These are phyloP conservation scores for Loris lydekkerianus DNA, from an alignment of 2,797 vertebrate genomes.

Conservation along the genomic window DNA sequence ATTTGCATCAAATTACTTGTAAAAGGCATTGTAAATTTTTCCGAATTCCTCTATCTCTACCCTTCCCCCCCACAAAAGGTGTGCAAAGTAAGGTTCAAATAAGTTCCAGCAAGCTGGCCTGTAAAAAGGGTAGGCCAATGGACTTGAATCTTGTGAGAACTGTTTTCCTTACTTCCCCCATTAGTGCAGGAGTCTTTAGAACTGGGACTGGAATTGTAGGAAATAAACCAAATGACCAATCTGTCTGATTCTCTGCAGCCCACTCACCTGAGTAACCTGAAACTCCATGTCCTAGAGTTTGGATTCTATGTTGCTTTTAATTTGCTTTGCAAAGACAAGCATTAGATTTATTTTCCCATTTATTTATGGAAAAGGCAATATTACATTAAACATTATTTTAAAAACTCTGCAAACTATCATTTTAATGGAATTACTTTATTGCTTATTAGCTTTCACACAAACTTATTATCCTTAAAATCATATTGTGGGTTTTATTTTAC, in stretches of 20 bases:
- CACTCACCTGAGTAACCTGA: background rate
- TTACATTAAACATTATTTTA: background rate
- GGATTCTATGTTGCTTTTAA: background rate
- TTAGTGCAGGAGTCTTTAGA: constrained; percentile 11
- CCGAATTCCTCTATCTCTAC: background rate
- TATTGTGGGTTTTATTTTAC: background rate
- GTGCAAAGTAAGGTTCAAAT: constrained; percentile 28
- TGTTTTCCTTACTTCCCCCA: background rate
- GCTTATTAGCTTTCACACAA: constrained; percentile 36
- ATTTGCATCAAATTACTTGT: background rate
- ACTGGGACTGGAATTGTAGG: background rate
- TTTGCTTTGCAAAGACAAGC: constrained; percentile 6
- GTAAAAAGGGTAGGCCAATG: background rate
- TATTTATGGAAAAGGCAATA: constrained; percentile 55
- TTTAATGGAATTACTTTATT: constrained; percentile 52
- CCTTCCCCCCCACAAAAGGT: background rate
- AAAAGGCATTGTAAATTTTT: constrained; percentile 28
- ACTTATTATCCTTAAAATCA: constrained; percentile 24
- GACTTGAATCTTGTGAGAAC: background rate
- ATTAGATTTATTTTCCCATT: constrained; percentile 46
- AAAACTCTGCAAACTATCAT: background rate
- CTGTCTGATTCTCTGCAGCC: background rate
- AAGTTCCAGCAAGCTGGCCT: background rate
- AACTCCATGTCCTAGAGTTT: background rate
- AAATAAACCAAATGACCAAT: background rate